Base-by-base conservation (phyloP, 2,888 invertebrate species). In the Diploptera punctata region DNA sequence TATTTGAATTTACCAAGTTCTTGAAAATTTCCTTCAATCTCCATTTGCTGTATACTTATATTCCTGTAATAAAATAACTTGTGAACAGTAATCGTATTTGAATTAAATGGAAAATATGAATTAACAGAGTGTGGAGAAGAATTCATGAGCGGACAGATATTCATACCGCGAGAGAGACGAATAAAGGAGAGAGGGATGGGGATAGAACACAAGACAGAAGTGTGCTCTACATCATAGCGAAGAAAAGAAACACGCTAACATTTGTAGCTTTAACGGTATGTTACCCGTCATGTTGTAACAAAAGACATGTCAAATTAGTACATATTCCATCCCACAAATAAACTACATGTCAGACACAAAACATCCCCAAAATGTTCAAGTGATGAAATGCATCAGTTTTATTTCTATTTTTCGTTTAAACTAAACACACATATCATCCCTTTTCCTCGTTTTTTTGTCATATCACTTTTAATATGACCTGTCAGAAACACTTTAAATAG, bases 241-340 rank as follows among this genome's bases (percentile, higher is more conserved):
- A 29, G 26, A 18, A 57, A 24, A 52, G 24, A 52, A 52, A 29
- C 57, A 16, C 9, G 31, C 57, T 29, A 57, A 16, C 57, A 57
- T 29, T 29, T 57, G 57, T 57, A 24, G 57, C 5, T n/a, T n/a
- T n/a, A n/a, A 29, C 29, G 29, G 57, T 31, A 29, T 57, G 57
- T 26, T 57, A 29, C 29, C 57, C 57, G 29, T 57, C 57, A 57
- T 57, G 29, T 57, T 2, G n/a, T 29, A 57, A 29, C 29, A 57
- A 57, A 57, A n/a, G 54, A 54, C 54, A 57, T 29, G 29, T 57
- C 57, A 57, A 57, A 57, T 57, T 57, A 57, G 57, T 57, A 57
- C 31, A 57, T 57, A 29, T 57, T 57, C 57, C 57, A 57, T 26
- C n/a, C 57, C 57, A 57, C 57, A 57, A 57, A 57, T 57, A 57